A percentile compares a stretch with the other conserved stretches of the same genome.
Evolutionary conservation across 2,888 invertebrate genomes (phyloP).

Genomic region (Oxytorus armatus): DNA sequence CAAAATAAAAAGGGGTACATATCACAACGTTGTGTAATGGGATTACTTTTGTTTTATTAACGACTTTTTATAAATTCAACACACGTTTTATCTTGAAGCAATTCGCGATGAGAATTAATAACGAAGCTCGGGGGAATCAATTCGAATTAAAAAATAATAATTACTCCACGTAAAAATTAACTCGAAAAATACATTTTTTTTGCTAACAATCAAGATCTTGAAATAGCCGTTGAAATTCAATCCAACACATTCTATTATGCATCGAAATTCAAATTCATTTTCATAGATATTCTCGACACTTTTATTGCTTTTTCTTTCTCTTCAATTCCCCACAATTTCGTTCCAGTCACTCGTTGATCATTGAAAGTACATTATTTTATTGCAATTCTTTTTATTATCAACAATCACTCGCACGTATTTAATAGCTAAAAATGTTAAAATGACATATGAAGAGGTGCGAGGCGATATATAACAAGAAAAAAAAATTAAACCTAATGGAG

Average conservation of each 20-base stretch:
- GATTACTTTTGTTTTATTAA: conserved; percentile 65
- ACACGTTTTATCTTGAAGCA: conserved; percentile 13
- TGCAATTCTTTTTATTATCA: background rate
- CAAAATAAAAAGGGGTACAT: conserved; percentile 33
- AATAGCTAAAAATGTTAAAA: conserved; percentile 2
- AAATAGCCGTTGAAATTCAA: too few species aligned
- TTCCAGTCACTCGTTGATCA: background rate
- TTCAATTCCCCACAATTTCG: too few species aligned
- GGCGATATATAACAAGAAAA: background rate
- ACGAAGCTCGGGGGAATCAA: too few species aligned
- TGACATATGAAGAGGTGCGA: conserved; percentile 13
- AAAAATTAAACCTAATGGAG: conserved; percentile 6
- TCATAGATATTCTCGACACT: too few species aligned
- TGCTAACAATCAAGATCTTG: too few species aligned
- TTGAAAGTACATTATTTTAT: conserved; percentile 7
- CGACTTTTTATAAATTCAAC: conserved; percentile 34
- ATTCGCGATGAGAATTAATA: too few species aligned
- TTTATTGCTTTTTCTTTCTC: too few species aligned
- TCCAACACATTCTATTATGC: too few species aligned
- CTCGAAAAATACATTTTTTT: too few species aligned
- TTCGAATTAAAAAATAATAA: too few species aligned
- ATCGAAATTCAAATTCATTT: too few species aligned
- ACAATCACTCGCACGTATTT: background rate
- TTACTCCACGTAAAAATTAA: too few species aligned
- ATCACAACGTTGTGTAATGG: conserved; percentile 61